Evolutionary conservation across 2,797 vertebrate genomes (phyloP).

Genomic region (Poliocrania exsul): DNA sequence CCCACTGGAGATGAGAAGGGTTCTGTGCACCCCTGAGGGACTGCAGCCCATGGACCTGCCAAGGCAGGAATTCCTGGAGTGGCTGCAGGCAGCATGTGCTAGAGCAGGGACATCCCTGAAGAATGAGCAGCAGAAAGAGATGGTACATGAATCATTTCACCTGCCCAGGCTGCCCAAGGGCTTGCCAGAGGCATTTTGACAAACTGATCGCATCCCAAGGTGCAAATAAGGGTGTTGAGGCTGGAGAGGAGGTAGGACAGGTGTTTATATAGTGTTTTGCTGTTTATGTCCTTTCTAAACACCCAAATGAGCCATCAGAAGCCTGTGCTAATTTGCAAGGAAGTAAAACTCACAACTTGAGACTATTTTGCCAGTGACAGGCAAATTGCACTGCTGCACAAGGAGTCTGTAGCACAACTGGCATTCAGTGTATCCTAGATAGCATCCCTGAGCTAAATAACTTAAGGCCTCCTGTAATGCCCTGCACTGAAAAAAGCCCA

Average conservation of each 20-base stretch:
- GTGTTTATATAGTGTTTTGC: neutral
- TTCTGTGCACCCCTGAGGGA: accelerated
- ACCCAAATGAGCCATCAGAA: neutral
- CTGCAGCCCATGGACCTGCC: neutral
- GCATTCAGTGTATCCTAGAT: accelerated
- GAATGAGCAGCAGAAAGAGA: neutral
- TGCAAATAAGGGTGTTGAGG: neutral
- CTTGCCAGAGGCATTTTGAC: neutral
- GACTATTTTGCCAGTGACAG: neutral
- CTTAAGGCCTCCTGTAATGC: neutral
- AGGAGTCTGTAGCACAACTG: neutral
- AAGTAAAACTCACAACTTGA: neutral
- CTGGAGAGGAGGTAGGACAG: neutral
- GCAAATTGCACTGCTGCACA: neutral
- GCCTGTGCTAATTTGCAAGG: neutral
- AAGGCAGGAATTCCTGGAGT: neutral
- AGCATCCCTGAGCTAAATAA: neutral
- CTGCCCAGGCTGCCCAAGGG: neutral
- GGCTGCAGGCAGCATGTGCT: accelerated
- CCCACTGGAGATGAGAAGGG: neutral
- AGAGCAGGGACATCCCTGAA: neutral
- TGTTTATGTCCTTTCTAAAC: neutral
- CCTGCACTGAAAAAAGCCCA: neutral
- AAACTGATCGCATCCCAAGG: neutral
- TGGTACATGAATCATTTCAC: accelerated